Base-by-base conservation (phyloP, 2,888 invertebrate species). In the Archips crataeganus region DNA sequence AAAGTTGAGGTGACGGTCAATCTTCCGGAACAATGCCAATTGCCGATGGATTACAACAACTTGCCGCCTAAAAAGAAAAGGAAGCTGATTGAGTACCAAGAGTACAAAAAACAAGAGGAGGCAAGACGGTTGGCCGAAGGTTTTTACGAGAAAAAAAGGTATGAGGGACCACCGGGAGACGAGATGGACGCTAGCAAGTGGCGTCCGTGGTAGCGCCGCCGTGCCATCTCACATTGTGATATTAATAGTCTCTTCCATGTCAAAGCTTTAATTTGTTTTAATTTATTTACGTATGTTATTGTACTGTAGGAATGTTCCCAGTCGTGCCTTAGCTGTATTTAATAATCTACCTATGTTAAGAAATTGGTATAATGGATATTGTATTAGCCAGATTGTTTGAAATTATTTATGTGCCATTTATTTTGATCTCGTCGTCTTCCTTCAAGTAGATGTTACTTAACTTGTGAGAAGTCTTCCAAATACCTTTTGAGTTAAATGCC, bases 11-110 rank as follows among this genome's bases (percentile, higher is more conserved):
- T 83, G 79, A 78, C 81, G 78, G 77, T 82, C 80, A 87, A 76
- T 85, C 82, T 90, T 86, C 92, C 93, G 87, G 93, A 93, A 90
- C 92, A 88, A 65, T 92, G 93, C 90, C 92, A 93, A 90, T 90
- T 83, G 80, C 86, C 92, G 79, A 93, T 92, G 92, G 93, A 94
- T 89, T 94, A 94, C 89, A 94, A 89, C 85, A 94, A 94, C 85
- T 85, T 94, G 82, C 94, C 94, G 79, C 94, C 94, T 78, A 94
- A 94, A 90, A 94, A 94, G 91, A 94, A 94, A 88, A 93, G 94
- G 86, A 94, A 94, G 85, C 83, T 94, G 81, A 93, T 94, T 82
- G 94, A 94, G 89, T 94, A 94, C 87, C 94, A 94, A 80, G 94
- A 94, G 87, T 91, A 90, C 82, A 94, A 93, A 92, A 94, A 93